Conservation (phyloP, 2,888 invertebrate genomes). For the Caenorhabditis uteleia region DNA sequence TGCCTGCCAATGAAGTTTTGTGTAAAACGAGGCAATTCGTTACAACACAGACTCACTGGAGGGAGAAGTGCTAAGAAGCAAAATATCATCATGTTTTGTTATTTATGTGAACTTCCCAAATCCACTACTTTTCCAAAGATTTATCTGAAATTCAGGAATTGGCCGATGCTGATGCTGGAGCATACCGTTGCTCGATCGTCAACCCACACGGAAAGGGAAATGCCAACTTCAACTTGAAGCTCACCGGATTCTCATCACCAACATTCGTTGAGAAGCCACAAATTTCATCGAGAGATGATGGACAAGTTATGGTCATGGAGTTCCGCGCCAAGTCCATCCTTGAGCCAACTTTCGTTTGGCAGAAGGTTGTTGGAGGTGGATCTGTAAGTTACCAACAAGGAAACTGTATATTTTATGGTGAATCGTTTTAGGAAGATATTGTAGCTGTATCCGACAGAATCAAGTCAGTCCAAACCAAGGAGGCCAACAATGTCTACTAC, state of each 20-base stretch:
- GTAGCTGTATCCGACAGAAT: slow-evolving; percentile 69
- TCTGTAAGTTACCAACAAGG: slow-evolving; percentile 7
- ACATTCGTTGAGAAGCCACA: slow-evolving; percentile 97
- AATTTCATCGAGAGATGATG: slow-evolving; percentile 97
- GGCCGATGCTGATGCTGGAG: slow-evolving; percentile 69
- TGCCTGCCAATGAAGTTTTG: no score
- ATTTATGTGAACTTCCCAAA: no score
- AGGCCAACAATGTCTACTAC: slow-evolving; percentile 64
- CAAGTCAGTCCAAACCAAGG: slow-evolving; percentile 63
- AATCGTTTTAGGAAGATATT: slow-evolving; percentile 75
- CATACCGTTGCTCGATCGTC: slow-evolving; percentile 70
- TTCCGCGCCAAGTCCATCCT: slow-evolving; percentile 90
- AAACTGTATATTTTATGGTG: not conserved
- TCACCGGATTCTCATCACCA: slow-evolving; percentile 74
- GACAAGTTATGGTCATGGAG: slow-evolving; percentile 94
- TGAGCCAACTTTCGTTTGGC: slow-evolving; percentile 93
- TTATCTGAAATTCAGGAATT: slow-evolving; percentile 69
- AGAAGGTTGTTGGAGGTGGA: slow-evolving; percentile 73
- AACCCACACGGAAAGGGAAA: slow-evolving; percentile 70
- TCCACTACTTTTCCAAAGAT: no score
- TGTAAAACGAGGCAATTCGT: no score
- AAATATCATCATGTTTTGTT: no score
- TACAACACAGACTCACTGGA: no score
- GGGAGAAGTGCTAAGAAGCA: no score
- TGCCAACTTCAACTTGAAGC: slow-evolving; percentile 70